These are phyloP conservation scores for Aphelenchoides avenae DNA, from an alignment of 1,140 invertebrate species.

Conservation along the genomic window DNA sequence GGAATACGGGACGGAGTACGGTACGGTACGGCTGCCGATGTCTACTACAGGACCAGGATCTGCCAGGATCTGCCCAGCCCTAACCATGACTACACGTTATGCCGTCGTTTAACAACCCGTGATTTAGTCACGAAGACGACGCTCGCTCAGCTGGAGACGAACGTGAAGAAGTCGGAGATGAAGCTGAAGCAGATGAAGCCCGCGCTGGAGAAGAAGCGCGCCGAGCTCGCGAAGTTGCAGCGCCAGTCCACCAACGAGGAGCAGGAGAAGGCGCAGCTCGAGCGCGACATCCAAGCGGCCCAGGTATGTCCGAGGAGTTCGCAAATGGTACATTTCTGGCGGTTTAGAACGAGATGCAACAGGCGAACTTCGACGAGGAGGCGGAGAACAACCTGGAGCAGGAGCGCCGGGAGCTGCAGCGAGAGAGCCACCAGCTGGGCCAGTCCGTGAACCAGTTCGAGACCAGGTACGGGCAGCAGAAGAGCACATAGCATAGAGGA, in stretches of 20 bases:
- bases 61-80: no score
- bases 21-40: no score
- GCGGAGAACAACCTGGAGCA: slow-evolving; percentile 15
- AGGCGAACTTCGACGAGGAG: slow-evolving; percentile 20
- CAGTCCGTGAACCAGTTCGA: slow-evolving; percentile 19
- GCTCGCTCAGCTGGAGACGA: slow-evolving; percentile 30
- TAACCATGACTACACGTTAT: not conserved
- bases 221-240: slow-evolving; percentile 1
- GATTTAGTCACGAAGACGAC: slow-evolving; percentile 27
- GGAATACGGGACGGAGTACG: no score
- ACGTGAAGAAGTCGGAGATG: slow-evolving; percentile 28
- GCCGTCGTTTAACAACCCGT: not conserved
- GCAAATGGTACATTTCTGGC: no score
- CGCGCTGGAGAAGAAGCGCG: slow-evolving; percentile 18
- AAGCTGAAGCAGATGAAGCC: slow-evolving; percentile 13
- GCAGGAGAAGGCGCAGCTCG: slow-evolving; percentile 17
- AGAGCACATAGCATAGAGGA: no score
- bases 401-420: slow-evolving; percentile 8
- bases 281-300: slow-evolving; percentile 13
- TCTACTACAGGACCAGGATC: no score
- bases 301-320: no score
- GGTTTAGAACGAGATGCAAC: no score
- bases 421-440: slow-evolving; percentile 5
- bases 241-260: slow-evolving; percentile 9
- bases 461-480: no score